Evolutionary conservation across 1,140 invertebrate species (phyloP), one percentile per base, ranked within the genome.

Genomic region (Macrotrachela quadricornifera): DNA sequence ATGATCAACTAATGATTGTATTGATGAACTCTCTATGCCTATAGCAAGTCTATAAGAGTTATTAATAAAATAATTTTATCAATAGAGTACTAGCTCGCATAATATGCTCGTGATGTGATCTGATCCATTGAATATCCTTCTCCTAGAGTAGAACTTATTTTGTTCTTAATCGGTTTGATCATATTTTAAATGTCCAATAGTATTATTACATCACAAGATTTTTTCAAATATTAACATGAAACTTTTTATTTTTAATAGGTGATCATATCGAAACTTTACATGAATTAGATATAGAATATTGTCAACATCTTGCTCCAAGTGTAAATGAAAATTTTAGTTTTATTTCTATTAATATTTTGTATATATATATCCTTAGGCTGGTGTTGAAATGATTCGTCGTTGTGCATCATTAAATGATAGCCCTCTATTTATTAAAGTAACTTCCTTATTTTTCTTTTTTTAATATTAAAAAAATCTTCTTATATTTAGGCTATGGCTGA

Each of bases 251-350:
- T 2, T 30, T 30, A 30, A 2, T 30, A 30, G 21, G 21, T 67
- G 90, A 96, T 64, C 90, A 95, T 64, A 94, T 95, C 62, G 90
- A 95, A 71, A 95, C 90, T 0, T 71, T 95, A 30, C 88, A 88
- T 68, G 90, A 96, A 70, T 68, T 96, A 71, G 90, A 96, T 65
- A 87, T 94, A 59, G 90, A 96, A 67, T 94, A 92, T 68, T 85
- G 81, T 49, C 72, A 82, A 56, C 84, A 92, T 59, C 71, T 95
- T 40, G 85, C 79, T 14, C 77, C 86, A 69, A 78, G 92, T 77
- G 83, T 88, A 71, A 64, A 51, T 45, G 3, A 55, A 45, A 21
- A 10, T 18, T n/a, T 14, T 18, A 44, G 41, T 15, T 21, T 46
- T 45, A 1, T 30, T 44, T 39, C 21, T 41, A 36, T 42, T 16